Base-by-base conservation (phyloP, 2,888 invertebrate species). In the Macaria notata region DNA sequence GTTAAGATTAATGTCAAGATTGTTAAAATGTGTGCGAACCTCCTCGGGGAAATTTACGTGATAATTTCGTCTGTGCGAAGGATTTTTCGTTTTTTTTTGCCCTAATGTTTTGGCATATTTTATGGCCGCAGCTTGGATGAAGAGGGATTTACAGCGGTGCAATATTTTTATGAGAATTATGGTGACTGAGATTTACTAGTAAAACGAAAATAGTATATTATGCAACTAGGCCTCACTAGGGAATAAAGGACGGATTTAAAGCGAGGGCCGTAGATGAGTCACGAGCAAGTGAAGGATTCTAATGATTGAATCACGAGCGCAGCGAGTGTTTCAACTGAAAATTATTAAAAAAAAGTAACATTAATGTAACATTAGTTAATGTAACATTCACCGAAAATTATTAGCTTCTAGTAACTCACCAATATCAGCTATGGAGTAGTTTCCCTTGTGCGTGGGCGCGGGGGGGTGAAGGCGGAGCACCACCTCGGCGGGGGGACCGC, bases 401-500 rank as follows among this genome's bases (percentile, higher is more conserved):
- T 19, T 19, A 19, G 2, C 19, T 19, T 19, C 19, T 19, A 19
- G 19, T 19, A 19, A 47, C 76, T 78, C 58, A 82, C 86, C 82
- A 31, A 80, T 77, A 70, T 86, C 86, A 70, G 81, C 72, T 69
- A 84, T 68, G 50, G 76, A 81, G 61, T 71, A 69, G 66, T 86
- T 86, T 52, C 69, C 73, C 2, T 79, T 63, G 4, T 74, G 61
- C 9, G 82, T 77, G 61, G 79, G 71, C 5, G 76, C 68, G 0
- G 83, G 73, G 0, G 79, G 91, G 53, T 89, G 91, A 8, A 90
- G 65, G 19, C 91, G 68, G 5, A 91, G 69, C 31, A 89, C 85
- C 53, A 91, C 89, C 64, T 91, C 90, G 2, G 91, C 88, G 0
- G 86, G 86, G 0, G 89, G 91, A 0, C 90, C 89, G 2, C 91